phyloP scores from a whole-genome alignment of 2,888 invertebrate species.

The Falcaria lacertinaria region DNA sequence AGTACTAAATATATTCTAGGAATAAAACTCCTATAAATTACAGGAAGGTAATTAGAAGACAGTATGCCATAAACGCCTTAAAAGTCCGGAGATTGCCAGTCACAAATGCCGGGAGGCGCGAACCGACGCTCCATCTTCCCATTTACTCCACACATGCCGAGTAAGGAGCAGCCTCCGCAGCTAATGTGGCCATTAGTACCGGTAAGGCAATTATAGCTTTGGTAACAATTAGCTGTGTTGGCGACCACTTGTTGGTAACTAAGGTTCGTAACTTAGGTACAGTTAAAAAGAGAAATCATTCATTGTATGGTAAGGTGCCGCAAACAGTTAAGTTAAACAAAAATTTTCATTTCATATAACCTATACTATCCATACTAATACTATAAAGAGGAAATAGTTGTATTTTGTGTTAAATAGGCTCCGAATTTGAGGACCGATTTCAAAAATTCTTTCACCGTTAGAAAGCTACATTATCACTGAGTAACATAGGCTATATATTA shows the following conservation, averaged over 20 bases:
- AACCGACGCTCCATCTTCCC: slow-evolving; percentile 12
- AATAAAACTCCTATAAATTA: not conserved
- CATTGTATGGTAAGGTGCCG: slow-evolving; percentile 1
- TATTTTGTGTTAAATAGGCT: too few relatives aligned
- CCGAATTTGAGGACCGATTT: too few relatives aligned
- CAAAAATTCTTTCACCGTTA: too few relatives aligned
- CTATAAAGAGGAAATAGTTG: too few relatives aligned
- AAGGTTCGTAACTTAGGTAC: not conserved
- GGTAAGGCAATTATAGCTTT: slow-evolving; percentile 52
- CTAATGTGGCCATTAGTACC: slow-evolving; percentile 48
- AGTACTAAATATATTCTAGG: not conserved
- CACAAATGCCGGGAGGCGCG: slow-evolving; percentile 20
- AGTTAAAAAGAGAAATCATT: not conserved
- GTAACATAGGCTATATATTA: too few relatives aligned
- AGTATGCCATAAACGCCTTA: not conserved
- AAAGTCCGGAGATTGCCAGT: not conserved
- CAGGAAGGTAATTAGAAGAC: not conserved
- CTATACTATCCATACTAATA: too few relatives aligned
- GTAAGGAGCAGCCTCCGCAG: slow-evolving; percentile 25
- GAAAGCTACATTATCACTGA: too few relatives aligned
- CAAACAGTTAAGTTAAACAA: slow-evolving; percentile 12
- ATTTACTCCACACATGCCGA: slow-evolving; percentile 12
- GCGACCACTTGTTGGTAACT: not conserved
- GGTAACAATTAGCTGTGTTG: slow-evolving; percentile 48
- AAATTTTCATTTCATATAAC: too few relatives aligned